Conservation (phyloP, 2,797 vertebrate species). For the Clarias pachynema region DNA sequence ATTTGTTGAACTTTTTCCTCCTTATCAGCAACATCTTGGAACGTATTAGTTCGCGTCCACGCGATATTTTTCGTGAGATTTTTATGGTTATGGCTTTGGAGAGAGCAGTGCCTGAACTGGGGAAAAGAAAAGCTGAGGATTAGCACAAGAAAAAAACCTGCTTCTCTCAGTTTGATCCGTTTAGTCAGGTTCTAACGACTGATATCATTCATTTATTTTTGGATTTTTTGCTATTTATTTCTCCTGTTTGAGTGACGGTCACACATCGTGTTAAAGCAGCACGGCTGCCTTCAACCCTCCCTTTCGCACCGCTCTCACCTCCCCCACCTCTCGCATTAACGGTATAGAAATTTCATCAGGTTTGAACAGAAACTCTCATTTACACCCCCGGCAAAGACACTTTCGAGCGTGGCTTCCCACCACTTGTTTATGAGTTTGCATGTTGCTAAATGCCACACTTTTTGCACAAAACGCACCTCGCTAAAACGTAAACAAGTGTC, state of each 20-base stretch:
- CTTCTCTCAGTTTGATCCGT: not conserved
- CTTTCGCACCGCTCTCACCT: not conserved
- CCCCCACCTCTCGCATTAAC: not conserved
- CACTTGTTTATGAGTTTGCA: not conserved
- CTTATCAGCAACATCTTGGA: not conserved
- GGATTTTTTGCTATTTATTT: not conserved
- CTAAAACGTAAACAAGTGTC: not conserved
- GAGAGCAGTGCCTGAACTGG: constrained; percentile 31
- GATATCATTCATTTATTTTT: not conserved
- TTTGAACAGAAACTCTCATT: not conserved
- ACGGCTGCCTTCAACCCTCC: not conserved
- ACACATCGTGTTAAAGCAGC: not conserved
- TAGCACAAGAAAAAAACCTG: not conserved
- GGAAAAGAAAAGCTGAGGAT: constrained; percentile 18
- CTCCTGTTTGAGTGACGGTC: not conserved
- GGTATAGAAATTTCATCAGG: not conserved
- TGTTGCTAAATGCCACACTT: not conserved
- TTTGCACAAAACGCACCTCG: not conserved
- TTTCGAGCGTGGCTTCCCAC: not conserved
- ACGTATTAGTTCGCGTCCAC: not conserved
- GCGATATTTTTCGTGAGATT: not conserved
- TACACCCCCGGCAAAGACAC: not conserved
- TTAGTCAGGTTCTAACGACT: not conserved
- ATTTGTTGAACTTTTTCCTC: not conserved
- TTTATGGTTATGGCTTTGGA: constrained; percentile 27